Percentiles rank a stretch among this genome's conserved stretches.
Evolutionary conservation across 2,797 vertebrate species (phyloP).

Genomic region (Emys orbicularis): DNA sequence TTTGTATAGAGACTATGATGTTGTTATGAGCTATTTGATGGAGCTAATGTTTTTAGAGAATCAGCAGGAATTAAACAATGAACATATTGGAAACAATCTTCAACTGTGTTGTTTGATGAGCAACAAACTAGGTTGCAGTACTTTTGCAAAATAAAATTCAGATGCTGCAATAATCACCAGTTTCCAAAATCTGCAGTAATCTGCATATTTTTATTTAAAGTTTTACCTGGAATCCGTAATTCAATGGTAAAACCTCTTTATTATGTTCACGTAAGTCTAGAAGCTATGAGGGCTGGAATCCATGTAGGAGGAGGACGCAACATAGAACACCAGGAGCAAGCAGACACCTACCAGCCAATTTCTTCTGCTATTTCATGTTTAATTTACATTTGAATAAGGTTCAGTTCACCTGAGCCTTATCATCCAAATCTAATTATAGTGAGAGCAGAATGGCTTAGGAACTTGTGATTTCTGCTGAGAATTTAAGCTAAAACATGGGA

Average conservation of each 20-base stretch:
- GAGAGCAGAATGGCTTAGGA: not conserved
- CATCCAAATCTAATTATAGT: constrained; percentile 46
- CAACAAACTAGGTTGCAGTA: not conserved
- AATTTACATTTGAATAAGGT: constrained; percentile 47
- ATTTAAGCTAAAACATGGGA: constrained; percentile 27
- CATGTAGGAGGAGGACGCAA: not conserved
- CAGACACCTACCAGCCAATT: constrained; percentile 21
- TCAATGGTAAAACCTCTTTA: not conserved
- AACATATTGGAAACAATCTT: not conserved
- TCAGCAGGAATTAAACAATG: not conserved
- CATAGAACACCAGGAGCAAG: not conserved
- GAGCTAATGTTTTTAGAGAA: not conserved
- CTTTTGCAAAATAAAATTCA: not conserved
- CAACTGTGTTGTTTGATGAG: not conserved
- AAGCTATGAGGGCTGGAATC: not conserved
- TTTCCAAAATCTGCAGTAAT: not conserved
- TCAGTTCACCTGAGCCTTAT: constrained; percentile 35
- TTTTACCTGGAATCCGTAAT: not conserved
- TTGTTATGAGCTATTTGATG: not conserved
- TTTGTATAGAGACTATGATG: not conserved
- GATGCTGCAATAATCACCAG: not conserved
- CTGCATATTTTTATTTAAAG: not conserved
- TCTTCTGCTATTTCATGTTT: constrained; percentile 17
- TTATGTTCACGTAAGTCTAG: not conserved
- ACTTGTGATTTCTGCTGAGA: constrained; percentile 21